Evolutionary conservation across 2,113 vertebrate genomes (phyloP).

Genomic region (Echinops telfairi): DNA sequence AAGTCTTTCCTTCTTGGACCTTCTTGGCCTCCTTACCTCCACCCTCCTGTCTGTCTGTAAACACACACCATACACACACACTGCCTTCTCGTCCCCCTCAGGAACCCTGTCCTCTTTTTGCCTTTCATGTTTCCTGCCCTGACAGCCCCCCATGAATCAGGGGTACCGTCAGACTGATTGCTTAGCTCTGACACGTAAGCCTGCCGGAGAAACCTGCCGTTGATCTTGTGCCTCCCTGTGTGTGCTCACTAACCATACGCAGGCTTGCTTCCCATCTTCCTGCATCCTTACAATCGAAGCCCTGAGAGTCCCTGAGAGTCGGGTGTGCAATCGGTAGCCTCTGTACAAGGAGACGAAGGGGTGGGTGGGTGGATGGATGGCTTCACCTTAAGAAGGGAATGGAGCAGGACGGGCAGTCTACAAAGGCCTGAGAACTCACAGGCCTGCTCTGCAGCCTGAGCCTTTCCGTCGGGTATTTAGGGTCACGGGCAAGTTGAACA

Average conservation of each 20-base stretch:
- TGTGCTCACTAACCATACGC: background rate
- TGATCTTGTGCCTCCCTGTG: accelerated
- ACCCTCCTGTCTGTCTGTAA: accelerated
- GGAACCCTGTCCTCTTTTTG: background rate
- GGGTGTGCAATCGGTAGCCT: too few relatives aligned
- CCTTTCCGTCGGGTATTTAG: background rate
- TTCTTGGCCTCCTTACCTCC: background rate
- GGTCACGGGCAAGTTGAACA: background rate
- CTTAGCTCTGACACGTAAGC: background rate
- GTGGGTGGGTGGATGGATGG: too few relatives aligned
- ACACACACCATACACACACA: background rate
- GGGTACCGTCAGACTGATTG: background rate
- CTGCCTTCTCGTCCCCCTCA: background rate
- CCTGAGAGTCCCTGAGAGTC: background rate
- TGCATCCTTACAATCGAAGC: background rate
- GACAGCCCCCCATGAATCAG: background rate
- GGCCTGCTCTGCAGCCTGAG: background rate
- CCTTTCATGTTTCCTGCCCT: constrained; percentile 11
- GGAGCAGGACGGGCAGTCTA: background rate
- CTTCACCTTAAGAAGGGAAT: too few relatives aligned
- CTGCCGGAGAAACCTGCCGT: background rate
- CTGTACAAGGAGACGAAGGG: background rate
- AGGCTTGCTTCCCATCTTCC: background rate
- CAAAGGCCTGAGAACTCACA: background rate
- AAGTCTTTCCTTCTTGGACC: background rate